Base-by-base conservation (phyloP, 1,140 invertebrate genomes). In the Caenorhabditis inopinata region DNA sequence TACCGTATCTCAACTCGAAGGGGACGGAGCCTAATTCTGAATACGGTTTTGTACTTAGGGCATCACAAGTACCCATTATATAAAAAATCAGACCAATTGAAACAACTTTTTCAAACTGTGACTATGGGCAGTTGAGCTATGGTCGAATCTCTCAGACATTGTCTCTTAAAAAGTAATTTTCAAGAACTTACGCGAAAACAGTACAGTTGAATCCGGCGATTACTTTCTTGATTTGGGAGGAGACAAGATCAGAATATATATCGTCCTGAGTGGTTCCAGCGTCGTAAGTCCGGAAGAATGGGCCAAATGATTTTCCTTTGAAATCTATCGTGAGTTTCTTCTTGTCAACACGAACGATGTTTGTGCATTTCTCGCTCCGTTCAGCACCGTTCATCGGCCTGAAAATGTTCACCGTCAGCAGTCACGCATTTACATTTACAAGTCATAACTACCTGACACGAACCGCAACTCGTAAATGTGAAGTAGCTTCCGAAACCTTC, bases 121-220 rank as follows among this genome's bases (percentile, higher is more conserved):
- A n/a, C n/a, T n/a, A n/a, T n/a, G n/a, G n/a, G n/a, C n/a, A n/a
- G n/a, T n/a, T n/a, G n/a, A n/a, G n/a, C n/a, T n/a, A n/a, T n/a
- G n/a, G n/a, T n/a, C n/a, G n/a, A n/a, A n/a, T n/a, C n/a, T n/a
- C n/a, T n/a, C n/a, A n/a, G n/a, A n/a, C n/a, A n/a, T n/a, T n/a
- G n/a, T n/a, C n/a, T n/a, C n/a, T n/a, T n/a, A n/a, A n/a, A n/a
- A n/a, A n/a, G n/a, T n/a, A n/a, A n/a, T n/a, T n/a, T n/a, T n/a
- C n/a, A n/a, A n/a, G n/a, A n/a, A 48, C 90, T 87, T 86, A 92
- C 89, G 95, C 96, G 92, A 98, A 98, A 21, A 98, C 94, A 0
- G 96, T 98, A 89, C 96, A 98, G 89, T 98, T 98, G 89, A 97
- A 98, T 9, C 96, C 96, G 62, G 91, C 91, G 14, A 98, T 90